Evolutionary conservation across 2,888 invertebrate genomes (phyloP), one percentile per base, ranked within the genome.

Genomic region (Pterostichus madidus): DNA sequence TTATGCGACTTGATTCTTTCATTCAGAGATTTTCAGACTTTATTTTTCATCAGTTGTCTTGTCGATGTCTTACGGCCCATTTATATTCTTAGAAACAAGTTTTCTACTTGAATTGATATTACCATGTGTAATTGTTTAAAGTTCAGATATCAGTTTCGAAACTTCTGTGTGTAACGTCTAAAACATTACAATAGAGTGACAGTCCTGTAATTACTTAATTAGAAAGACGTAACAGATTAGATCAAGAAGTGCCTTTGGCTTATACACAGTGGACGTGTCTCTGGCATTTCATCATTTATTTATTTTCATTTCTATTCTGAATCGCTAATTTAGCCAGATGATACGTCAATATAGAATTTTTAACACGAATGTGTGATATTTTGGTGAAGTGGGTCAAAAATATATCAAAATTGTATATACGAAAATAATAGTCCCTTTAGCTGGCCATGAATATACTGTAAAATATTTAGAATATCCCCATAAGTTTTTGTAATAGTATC

Each of bases 211-310:
- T 83, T 53, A 75, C 17, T 71, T 71, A 71, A 71, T 76, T 68
- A 83, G 77, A 77, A 83, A n/a, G 83, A 77, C 39, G 81, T 49
- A 56, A 82, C 75, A 64, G 77, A 35, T 77, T 83, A 83, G 83
- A 83, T 83, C 83, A 77, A 77, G 77, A 83, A 83, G 83, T 83
- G 83, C 83, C 83, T 83, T 83, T 83, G 83, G 83, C 83, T 83
- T 83, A 64, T 83, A 77, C 64, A 83, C 61, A 49, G 53, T 39
- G 31, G 83, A 77, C 52, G 64, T 83, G 77, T 77, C 68, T 39
- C 77, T 77, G 73, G 44, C 13, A 59, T 64, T 39, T 64, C n/a
- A 56, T 56, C 11, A 56, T 77, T 77, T 77, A 77, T 56, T 77
- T 77, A 35, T 52, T 75, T 31, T 32, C 10, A 31, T 49, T 71